Conservation (phyloP, 2,797 vertebrate species). For the Centroberyx gerrardi region DNA sequence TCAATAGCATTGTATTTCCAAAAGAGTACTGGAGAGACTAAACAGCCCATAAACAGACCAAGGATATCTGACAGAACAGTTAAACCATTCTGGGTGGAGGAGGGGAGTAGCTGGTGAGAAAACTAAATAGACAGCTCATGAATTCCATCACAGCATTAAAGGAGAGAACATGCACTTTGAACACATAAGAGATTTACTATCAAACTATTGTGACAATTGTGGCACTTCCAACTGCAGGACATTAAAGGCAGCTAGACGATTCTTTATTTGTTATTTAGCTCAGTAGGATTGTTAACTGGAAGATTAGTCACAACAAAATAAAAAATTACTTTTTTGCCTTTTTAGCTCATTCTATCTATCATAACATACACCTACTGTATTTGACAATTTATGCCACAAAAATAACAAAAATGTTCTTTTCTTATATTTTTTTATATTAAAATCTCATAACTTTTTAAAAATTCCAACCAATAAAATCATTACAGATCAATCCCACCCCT, state of each 20-base stretch:
- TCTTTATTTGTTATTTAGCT: constrained; percentile 16
- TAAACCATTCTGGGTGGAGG: not conserved
- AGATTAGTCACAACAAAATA: constrained; percentile 9
- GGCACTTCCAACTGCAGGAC: constrained; percentile 40
- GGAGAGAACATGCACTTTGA: constrained; percentile 62
- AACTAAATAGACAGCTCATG: constrained; percentile 28
- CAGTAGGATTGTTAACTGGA: constrained; percentile 50
- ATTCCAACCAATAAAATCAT: too few species aligned
- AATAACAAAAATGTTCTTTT: too few species aligned
- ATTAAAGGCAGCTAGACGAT: constrained; percentile 62
- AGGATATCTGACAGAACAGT: constrained; percentile 10
- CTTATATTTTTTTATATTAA: too few species aligned
- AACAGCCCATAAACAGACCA: constrained; percentile 2
- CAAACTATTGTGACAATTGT: constrained; percentile 40
- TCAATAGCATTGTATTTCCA: not conserved
- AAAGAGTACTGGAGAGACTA: constrained; percentile 5
- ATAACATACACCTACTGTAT: too few species aligned
- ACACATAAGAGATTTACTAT: constrained; percentile 7
- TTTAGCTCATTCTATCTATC: too few species aligned
- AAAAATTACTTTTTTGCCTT: too few species aligned
- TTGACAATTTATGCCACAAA: too few species aligned
- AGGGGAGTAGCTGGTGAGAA: constrained; percentile 21
- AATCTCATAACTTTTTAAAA: too few species aligned
- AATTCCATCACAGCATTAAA: constrained; percentile 51
- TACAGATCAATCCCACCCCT: too few species aligned